A percentile compares a stretch with the other conserved stretches of the same genome.
Evolutionary conservation across 2,113 vertebrate genomes (phyloP).

Genomic region (Neogale vison): DNA sequence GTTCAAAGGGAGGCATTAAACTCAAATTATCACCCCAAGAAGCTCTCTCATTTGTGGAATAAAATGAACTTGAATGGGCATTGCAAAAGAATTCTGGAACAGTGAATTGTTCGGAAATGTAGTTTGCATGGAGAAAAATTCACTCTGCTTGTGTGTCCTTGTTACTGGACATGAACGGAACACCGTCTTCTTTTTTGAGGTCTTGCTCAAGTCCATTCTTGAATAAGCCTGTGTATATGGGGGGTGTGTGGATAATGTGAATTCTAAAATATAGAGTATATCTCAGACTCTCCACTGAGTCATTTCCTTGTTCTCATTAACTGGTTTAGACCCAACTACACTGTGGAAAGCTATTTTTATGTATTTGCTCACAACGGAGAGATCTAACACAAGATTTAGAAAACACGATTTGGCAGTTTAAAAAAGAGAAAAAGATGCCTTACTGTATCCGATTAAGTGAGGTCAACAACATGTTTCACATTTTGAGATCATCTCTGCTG

Average conservation of each 20-base stretch:
- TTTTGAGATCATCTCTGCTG: constrained; percentile 32
- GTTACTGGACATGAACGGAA: not conserved
- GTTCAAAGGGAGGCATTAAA: not conserved
- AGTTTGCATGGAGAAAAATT: not conserved
- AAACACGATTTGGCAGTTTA: not conserved
- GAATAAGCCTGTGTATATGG: not conserved
- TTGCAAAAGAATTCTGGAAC: not conserved
- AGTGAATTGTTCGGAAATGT: not conserved
- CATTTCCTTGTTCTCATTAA: constrained; percentile 68
- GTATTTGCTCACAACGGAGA: constrained; percentile 51
- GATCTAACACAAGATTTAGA: constrained; percentile 43
- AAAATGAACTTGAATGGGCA: not conserved
- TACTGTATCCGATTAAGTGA: constrained; percentile 1
- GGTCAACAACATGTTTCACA: not conserved
- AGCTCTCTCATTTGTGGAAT: not conserved
- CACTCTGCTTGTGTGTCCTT: not conserved
- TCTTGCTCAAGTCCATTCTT: constrained; percentile 16
- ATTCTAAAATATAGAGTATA: constrained; percentile 39
- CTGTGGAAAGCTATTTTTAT: constrained; percentile 60
- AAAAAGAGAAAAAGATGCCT: not conserved
- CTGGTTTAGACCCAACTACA: constrained; percentile 41
- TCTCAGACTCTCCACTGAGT: constrained; percentile 55
- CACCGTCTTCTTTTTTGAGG: not conserved
- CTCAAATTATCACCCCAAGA: not conserved
- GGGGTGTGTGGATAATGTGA: not conserved